Evolutionary conservation across 2,888 invertebrate species (phyloP), one percentile per base, ranked within the genome.

Genomic region (Kryphioiulus occultus): DNA sequence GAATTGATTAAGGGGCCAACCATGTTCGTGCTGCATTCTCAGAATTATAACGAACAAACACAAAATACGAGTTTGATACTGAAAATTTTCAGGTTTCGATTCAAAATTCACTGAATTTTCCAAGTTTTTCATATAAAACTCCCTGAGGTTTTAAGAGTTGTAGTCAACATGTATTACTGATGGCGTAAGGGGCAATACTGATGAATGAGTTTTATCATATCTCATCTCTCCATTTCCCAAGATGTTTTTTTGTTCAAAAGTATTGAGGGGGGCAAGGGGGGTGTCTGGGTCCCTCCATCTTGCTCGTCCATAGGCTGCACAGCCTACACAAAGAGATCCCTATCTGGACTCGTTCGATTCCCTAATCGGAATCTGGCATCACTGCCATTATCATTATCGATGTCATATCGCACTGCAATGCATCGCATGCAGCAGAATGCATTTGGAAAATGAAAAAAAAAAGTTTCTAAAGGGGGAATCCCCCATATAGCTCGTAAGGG

Each of bases 341-440:
- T 59, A 59, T 59, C 59, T 59, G 59, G 59, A 10, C 59, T 59
- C 59, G 17, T 59, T 59, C 59, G 59, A 59, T 59, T 59, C 59
- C 59, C n/a, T 22, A 59, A 59, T 59, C 59, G n/a, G 22, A 22
- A 59, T 59, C 59, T 59, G 59, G 59, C 59, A 59, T 59, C 59
- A 59, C 59, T 59, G 59, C 59, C 59, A 59, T 59, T 59, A 59
- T 59, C 59, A 10, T 59, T 22, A 59, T 59, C 59, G 59, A 59
- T 22, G 22, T 47, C 17, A 47, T 47, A n/a, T n/a, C n/a, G n/a
- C n/a, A n/a, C n/a, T n/a, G n/a, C n/a, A n/a, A n/a, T n/a, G n/a
- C n/a, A n/a, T n/a, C n/a, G n/a, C n/a, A n/a, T n/a, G n/a, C 47
- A 47, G 47, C 47, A 47, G 47, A 47, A 47, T 47, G 47, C 47